Base-by-base conservation (phyloP, 2,888 invertebrate species). In the Thalpophila matura region DNA sequence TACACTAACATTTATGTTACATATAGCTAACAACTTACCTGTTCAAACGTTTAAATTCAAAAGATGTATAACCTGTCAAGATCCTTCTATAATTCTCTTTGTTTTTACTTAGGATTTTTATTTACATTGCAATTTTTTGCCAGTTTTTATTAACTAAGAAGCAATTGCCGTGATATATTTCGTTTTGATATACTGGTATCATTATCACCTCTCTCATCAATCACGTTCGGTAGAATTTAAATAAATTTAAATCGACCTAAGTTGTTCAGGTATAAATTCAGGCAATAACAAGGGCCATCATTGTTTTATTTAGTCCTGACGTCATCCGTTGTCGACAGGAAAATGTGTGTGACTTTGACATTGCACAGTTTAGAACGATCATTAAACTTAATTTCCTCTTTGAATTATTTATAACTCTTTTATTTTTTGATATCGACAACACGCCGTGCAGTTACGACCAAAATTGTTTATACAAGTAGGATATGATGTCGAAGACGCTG, bases 311-410 rank as follows among this genome's bases (percentile, higher is more conserved):
- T 79, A 68, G 64, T 61, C 65, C 70, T 82, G 77, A 80, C 80
- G 81, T 83, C 80, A 82, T 73, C 70, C 59, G 51, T 61, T 65
- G 66, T 57, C 63, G 74, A 74, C 80, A 82, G 74, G 79, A 77
- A 77, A 78, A 80, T 65, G 62, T 62, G 68, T 73, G 75, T 77
- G 83, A 82, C 82, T 82, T 81, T 85, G 84, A 86, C 86, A 86
- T 86, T 89, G 88, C 75, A 66, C 68, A 64, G 72, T 81, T 82
- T 79, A 81, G 76, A 75, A 72, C 79, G 81, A 80, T 80, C 86
- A 87, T 88, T 88, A 85, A 80, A 81, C 73, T 82, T 79, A 73
- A 84, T 84, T 79, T 74, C 76, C 79, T 81, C 63, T 75, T 76
- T 83, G 74, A 77, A 83, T 87, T 81, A 85, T 84, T 86, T 77